Conservation (phyloP, 2,888 invertebrate genomes). For the Drosophila mimetica region DNA sequence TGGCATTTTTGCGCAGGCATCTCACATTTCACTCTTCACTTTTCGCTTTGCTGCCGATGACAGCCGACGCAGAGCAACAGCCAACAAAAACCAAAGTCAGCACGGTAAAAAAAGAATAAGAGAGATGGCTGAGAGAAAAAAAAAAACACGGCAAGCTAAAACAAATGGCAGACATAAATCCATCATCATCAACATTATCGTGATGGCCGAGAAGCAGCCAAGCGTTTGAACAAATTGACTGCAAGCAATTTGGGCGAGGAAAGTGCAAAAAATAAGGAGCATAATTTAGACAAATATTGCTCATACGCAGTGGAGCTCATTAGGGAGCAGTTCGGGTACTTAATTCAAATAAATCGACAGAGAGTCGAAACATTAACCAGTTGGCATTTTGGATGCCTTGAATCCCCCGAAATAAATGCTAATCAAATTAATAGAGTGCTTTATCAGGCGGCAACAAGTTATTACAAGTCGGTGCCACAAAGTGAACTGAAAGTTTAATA, state of each 20-base stretch:
- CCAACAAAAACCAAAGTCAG: slow-evolving; percentile 21
- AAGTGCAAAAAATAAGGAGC: slow-evolving; percentile 13
- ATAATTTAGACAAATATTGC: slow-evolving; percentile 48
- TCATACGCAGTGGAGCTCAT: slow-evolving; percentile 52
- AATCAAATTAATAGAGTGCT: slow-evolving; percentile 51
- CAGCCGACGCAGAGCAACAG: slow-evolving; percentile 22
- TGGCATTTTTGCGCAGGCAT: slow-evolving; percentile 37
- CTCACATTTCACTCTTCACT: slow-evolving; percentile 50
- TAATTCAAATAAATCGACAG: slow-evolving; percentile 55
- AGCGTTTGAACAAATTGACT: slow-evolving; percentile 59
- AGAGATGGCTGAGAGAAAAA: not conserved
- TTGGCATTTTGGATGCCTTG: not conserved
- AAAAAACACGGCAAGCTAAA: slow-evolving; percentile 24
- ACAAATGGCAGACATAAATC: slow-evolving; percentile 59
- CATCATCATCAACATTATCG: slow-evolving; percentile 58
- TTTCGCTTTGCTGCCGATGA: slow-evolving; percentile 51
- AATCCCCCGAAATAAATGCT: slow-evolving; percentile 31
- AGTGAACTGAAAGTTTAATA: slow-evolving; percentile 10
- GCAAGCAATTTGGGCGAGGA: slow-evolving; percentile 50
- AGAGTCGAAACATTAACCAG: slow-evolving; percentile 16
- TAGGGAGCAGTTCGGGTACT: slow-evolving; percentile 28
- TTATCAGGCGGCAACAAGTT: slow-evolving; percentile 25
- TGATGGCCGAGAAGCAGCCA: slow-evolving; percentile 28
- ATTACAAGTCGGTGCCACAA: slow-evolving; percentile 1
- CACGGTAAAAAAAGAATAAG: not conserved